Conservation (phyloP, 1,140 invertebrate species). For the Psix sp. region DNA sequence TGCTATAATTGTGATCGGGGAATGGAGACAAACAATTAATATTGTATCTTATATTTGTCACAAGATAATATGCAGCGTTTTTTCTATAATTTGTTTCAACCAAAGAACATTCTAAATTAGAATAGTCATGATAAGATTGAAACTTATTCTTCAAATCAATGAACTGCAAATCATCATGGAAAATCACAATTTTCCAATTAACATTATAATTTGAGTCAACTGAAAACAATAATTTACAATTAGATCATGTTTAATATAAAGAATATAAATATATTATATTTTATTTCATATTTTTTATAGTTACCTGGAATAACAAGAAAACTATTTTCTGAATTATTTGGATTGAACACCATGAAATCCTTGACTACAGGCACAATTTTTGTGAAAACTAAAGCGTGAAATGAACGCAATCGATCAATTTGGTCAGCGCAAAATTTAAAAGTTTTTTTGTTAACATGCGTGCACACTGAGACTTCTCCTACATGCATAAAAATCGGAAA, state of each 20-base stretch:
- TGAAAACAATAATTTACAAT: slow-evolving; percentile 6
- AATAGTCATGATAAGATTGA: slow-evolving; percentile 10
- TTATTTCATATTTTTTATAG: slow-evolving; percentile 7
- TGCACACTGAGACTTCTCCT: slow-evolving; percentile 85
- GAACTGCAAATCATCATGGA: slow-evolving; percentile 12
- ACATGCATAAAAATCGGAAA: slow-evolving; percentile 93
- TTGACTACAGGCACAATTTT: slow-evolving; percentile 88
- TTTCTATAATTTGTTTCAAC: slow-evolving; percentile 66
- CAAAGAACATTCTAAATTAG: slow-evolving; percentile 63
- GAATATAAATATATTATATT: neutral
- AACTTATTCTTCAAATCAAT: slow-evolving; percentile 63
- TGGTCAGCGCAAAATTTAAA: slow-evolving; percentile 77
- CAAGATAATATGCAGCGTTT: slow-evolving; percentile 80
- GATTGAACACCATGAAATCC: slow-evolving; percentile 85
- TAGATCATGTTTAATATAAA: slow-evolving; percentile 2
- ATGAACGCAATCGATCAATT: slow-evolving; percentile 79
- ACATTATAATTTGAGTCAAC: slow-evolving; percentile 2
- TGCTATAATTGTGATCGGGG: slow-evolving; percentile 84
- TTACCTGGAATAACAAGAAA: slow-evolving; percentile 86
- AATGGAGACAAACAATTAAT: slow-evolving; percentile 88
- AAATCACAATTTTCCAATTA: slow-evolving; percentile 6
- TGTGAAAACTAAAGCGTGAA: slow-evolving; percentile 81
- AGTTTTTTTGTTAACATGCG: slow-evolving; percentile 78
- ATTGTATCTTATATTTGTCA: slow-evolving; percentile 88
- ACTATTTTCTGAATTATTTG: slow-evolving; percentile 80